phyloP scores from a whole-genome alignment of 2,888 invertebrate species.

The Coleophora deauratella region DNA sequence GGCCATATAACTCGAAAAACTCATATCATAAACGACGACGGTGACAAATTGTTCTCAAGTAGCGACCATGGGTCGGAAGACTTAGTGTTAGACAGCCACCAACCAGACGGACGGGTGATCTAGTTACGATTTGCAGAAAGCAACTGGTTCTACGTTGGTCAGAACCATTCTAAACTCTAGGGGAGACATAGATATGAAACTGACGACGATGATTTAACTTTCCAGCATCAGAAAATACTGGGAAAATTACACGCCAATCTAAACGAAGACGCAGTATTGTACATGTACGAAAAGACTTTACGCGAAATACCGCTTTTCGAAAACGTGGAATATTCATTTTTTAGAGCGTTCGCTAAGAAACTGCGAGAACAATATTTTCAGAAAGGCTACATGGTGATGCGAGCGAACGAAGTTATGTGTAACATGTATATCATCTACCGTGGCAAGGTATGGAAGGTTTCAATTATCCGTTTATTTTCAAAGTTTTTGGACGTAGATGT shows the following conservation, averaged over 20 bases:
- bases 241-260: constrained; percentile 68
- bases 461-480: not conserved
- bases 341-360: constrained; percentile 68
- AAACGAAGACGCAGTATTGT: constrained; percentile 69
- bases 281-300: constrained; percentile 69
- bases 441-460: constrained; percentile 46
- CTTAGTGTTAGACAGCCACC: too few relatives aligned
- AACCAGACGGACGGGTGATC: too few relatives aligned
- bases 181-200: too few relatives aligned
- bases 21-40: too few relatives aligned
- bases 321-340: constrained; percentile 67
- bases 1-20: too few relatives aligned
- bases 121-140: too few relatives aligned
- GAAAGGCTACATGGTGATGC: constrained; percentile 61
- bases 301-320: constrained; percentile 69
- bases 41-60: too few relatives aligned
- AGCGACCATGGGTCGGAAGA: too few relatives aligned
- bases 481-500: too few relatives aligned
- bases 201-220: constrained; percentile 3
- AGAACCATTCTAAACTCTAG: too few relatives aligned
- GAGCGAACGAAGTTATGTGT: constrained; percentile 55
- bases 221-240: constrained; percentile 60
- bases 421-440: constrained; percentile 63
- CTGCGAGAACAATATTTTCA: constrained; percentile 57
- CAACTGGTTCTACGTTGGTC: too few relatives aligned